Percentiles rank a stretch among this genome's conserved stretches.
These are phyloP conservation scores for Pardosa pseudoannulata DNA, from an alignment of 2,888 invertebrate genomes.

Conservation along the genomic window DNA sequence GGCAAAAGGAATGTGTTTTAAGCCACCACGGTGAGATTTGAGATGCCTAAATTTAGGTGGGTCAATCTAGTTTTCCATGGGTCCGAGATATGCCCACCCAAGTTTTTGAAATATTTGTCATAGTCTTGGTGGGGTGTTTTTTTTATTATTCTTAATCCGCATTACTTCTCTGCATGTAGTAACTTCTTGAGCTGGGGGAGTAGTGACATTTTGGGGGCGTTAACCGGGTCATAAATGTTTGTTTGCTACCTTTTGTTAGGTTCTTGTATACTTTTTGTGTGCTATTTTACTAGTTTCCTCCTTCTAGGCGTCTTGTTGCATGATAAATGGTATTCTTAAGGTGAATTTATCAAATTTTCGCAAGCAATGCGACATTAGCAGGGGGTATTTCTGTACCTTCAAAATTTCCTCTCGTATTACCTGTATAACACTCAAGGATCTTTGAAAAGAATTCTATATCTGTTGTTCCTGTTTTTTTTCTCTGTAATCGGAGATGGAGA, in stretches of 20 bases:
- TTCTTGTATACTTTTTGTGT: background rate
- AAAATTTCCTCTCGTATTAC: no score
- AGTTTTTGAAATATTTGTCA: background rate
- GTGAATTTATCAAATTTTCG: no score
- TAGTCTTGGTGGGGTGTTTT: background rate
- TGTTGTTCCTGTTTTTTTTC: no score
- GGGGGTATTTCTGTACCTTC: no score
- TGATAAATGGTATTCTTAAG: no score
- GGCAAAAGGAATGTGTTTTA: background rate
- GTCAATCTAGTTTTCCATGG: background rate
- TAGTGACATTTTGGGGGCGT: background rate
- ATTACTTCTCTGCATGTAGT: background rate
- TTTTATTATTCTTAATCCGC: background rate
- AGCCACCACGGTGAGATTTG: background rate
- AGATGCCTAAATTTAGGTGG: background rate
- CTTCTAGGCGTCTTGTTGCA: no score
- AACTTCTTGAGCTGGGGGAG: background rate
- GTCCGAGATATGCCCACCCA: background rate
- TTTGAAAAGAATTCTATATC: no score
- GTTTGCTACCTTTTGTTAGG: background rate
- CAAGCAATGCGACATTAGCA: no score
- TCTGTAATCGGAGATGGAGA: no score
- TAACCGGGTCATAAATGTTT: background rate
- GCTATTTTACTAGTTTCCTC: no score
- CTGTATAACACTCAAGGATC: no score